Base-by-base conservation (phyloP, 23 tunicate genomes). In the Corella eumyota region DNA sequence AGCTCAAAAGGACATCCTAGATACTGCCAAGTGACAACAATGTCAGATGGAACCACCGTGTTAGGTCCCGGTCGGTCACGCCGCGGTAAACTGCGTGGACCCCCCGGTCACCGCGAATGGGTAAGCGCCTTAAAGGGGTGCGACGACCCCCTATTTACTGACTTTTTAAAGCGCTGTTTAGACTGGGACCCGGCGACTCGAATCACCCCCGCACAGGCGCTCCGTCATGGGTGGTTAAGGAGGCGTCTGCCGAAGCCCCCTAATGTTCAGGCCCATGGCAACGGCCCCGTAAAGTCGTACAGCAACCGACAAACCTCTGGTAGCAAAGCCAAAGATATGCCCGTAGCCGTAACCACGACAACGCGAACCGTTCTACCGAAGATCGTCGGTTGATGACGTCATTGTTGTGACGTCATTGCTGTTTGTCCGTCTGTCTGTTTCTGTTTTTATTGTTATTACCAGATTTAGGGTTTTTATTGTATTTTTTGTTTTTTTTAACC, bases 101-200 rank as follows among this genome's bases (percentile, higher is more conserved):
- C 99, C 3, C 99, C 99, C 3, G 99, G 99, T 36, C 76, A 84
- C 28, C 59, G 72, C 33, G 99, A 92, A 17, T 92, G 99, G 99
- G 57, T 71, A 9, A 66, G 77, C 6, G 99, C 99, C 2, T 69
- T 92, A 3, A 92, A 92, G 59, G 99, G 93, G 7, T 78, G 90
- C 59, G 94, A 92, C 61, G 99, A 92, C 37, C 64, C 78, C 33
- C 70, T 70, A 17, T 92, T 92, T 61, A 72, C 71, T 13, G 99
- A 92, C 77, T 92, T 92, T 45, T 52, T 92, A 24, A 65, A 70
- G 49, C 67, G 95, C 17, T 92, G 99, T 52, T 61, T 92, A 58
- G 99, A 87, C 32, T 92, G 99, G 99, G 99, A 92, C 56, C 93
- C 99, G 15, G 63, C 76, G 3, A 70, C 58, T 0, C 72, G 99